These are phyloP conservation scores for Apodemus speciosus DNA, from an alignment of 2,113 vertebrate genomes.

Conservation along the genomic window DNA sequence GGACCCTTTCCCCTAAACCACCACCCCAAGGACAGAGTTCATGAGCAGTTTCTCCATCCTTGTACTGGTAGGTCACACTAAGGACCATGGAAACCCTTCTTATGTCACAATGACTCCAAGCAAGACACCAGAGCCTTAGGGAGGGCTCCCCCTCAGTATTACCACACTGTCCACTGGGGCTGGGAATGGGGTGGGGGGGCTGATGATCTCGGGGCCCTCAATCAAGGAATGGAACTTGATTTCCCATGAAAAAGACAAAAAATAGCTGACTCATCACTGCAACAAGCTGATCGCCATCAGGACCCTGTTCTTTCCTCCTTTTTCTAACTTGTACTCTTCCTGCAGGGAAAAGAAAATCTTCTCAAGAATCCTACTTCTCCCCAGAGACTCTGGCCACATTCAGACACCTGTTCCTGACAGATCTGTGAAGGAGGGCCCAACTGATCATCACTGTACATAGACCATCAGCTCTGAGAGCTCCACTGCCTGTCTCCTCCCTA, in stretches of 20 bases:
- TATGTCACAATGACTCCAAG: not conserved
- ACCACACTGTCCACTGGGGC: not conserved
- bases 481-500: not conserved
- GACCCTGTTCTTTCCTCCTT: not conserved
- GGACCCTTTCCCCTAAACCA: not conserved
- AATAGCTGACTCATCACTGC: not conserved
- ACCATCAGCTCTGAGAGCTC: not conserved
- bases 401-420: not conserved
- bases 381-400: not conserved
- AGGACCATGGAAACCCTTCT: not conserved
- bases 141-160: not conserved
- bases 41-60: not conserved
- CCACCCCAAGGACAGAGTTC: not conserved
- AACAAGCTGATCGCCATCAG: not conserved
- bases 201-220: not conserved
- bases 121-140: not conserved
- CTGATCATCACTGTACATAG: not conserved
- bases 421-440: not conserved
- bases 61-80: slow-evolving; percentile 38
- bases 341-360: not conserved
- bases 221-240: not conserved
- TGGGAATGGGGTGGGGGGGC: not conserved
- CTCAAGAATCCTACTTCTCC: not conserved
- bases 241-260: slow-evolving; percentile 29
- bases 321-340: not conserved